Conservation (phyloP, 2,888 invertebrate species). For the Xestia sexstrigata region DNA sequence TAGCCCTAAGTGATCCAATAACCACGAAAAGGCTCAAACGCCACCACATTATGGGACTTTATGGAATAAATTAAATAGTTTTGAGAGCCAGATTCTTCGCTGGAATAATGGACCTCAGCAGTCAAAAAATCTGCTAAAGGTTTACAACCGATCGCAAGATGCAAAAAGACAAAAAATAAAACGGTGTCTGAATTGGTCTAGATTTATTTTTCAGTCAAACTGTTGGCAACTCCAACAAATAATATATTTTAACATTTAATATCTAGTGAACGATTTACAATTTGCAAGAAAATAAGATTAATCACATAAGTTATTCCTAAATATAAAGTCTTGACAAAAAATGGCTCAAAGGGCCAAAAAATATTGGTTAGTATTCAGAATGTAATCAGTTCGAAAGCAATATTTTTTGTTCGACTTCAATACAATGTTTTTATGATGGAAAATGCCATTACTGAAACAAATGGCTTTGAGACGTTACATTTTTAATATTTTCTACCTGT, state of each 20-base stretch:
- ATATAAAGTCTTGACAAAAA: constrained; percentile 1
- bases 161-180: no score
- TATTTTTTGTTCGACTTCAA: constrained; percentile 50
- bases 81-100: no score
- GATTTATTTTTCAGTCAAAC: not conserved
- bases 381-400: constrained; percentile 34
- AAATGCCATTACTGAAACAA: constrained; percentile 38
- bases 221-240: no score
- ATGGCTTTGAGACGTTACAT: constrained; percentile 30
- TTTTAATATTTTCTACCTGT: constrained; percentile 34
- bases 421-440: constrained; percentile 37
- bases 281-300: not conserved
- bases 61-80: no score
- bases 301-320: not conserved
- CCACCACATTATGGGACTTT: no score
- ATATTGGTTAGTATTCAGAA: constrained; percentile 15
- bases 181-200: not conserved
- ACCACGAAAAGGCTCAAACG: no score
- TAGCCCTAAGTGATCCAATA: no score
- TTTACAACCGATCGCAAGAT: no score
- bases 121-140: no score
- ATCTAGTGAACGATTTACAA: not conserved
- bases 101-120: no score
- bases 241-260: not conserved
- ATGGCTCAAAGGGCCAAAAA: constrained; percentile 1